A percentile compares a stretch with the other conserved stretches of the same genome.
These are phyloP conservation scores for Epicampocera succincta DNA, from an alignment of 2,888 invertebrate genomes.

Conservation along the genomic window DNA sequence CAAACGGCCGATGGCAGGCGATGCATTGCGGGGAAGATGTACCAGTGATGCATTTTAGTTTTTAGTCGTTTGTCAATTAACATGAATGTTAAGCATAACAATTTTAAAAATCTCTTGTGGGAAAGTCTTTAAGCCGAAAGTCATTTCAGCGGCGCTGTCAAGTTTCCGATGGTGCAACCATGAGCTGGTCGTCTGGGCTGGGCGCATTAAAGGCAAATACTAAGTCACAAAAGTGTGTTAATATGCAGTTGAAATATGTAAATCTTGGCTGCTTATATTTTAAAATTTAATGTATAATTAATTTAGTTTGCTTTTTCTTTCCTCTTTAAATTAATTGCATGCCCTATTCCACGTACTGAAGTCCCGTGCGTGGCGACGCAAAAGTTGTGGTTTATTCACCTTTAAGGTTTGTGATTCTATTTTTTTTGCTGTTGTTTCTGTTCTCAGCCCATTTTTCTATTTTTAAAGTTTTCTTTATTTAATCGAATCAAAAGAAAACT, in stretches of 20 bases:
- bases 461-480: slow-evolving; percentile 1
- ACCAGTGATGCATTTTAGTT: slow-evolving; percentile 14
- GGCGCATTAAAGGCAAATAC: too few species aligned
- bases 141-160: background rate
- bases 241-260: too few species aligned
- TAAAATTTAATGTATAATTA: slow-evolving; percentile 27
- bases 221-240: too few species aligned
- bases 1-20: slow-evolving; percentile 42
- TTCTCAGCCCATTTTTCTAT: background rate
- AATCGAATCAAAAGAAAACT: slow-evolving; percentile 19
- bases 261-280: slow-evolving; percentile 5
- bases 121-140: too few species aligned
- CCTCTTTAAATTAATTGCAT: slow-evolving; percentile 49
- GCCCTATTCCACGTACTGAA: slow-evolving; percentile 31
- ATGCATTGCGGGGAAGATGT: background rate
- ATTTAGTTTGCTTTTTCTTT: background rate
- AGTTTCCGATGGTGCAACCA: too few species aligned
- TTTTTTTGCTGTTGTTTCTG: background rate
- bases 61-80: too few species aligned
- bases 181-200: too few species aligned
- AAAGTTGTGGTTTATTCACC: slow-evolving; percentile 56
- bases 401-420: slow-evolving; percentile 32
- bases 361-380: slow-evolving; percentile 18
- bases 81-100: too few species aligned
- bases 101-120: too few species aligned